phyloP scores from a whole-genome alignment of 1,140 invertebrate genomes.

The Trachymyrmex septentrionalis region DNA sequence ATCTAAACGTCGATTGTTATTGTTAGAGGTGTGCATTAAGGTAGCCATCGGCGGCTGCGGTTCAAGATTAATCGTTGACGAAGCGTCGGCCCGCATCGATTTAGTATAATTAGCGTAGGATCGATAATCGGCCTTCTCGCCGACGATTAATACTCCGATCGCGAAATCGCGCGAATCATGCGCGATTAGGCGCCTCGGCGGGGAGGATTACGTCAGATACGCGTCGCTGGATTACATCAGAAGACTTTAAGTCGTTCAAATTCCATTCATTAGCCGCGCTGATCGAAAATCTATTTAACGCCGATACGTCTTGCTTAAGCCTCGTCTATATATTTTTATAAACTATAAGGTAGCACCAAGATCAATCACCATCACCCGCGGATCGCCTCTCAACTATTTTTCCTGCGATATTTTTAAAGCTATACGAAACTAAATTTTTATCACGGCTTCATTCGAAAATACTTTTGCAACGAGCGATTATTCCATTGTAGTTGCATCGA shows the following conservation, averaged over 20 bases:
- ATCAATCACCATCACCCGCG: conserved; percentile 20
- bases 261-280: conserved; percentile 33
- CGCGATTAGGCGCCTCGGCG: conserved; percentile 29
- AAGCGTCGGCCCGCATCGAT: conserved; percentile 36
- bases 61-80: conserved; percentile 54
- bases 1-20: conserved; percentile 62
- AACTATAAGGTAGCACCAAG: neutral
- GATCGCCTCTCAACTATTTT: neutral
- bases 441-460: neutral
- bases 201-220: conserved; percentile 15
- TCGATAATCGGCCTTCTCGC: conserved; percentile 29
- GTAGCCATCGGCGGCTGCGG: conserved; percentile 39
- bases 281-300: conserved; percentile 31
- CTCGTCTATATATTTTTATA: conserved; percentile 49
- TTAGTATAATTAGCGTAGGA: conserved; percentile 53
- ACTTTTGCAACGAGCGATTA: conserved; percentile 1
- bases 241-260: conserved; percentile 31
- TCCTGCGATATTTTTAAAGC: neutral
- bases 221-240: conserved; percentile 4
- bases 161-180: conserved; percentile 34
- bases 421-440: conserved; percentile 9
- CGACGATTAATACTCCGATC: conserved; percentile 51
- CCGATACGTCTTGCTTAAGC: conserved; percentile 41
- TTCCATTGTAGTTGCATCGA: neutral
- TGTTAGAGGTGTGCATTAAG: conserved; percentile 20